These are phyloP conservation scores for Mionectes macconnelli DNA, from an alignment of 2,113 vertebrate species.

Conservation along the genomic window DNA sequence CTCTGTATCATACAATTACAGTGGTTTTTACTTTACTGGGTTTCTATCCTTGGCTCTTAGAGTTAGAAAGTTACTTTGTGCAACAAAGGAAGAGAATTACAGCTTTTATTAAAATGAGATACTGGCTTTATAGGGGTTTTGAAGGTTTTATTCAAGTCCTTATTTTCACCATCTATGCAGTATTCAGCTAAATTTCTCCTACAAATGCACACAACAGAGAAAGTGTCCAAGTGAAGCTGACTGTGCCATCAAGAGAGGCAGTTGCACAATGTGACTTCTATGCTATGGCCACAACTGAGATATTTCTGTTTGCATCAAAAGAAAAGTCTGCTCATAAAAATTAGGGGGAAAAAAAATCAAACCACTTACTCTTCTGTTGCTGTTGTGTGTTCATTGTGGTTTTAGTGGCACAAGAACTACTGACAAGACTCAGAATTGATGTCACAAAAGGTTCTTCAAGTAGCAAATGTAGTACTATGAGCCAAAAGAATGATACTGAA, in stretches of 20 bases:
- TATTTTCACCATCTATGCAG: background rate
- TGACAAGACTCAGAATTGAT: background rate
- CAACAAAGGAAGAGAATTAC: background rate
- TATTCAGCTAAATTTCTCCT: background rate
- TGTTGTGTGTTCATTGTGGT: background rate
- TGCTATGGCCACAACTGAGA: background rate
- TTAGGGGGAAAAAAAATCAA: rapidly evolving
- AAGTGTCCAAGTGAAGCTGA: background rate
- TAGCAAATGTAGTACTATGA: background rate
- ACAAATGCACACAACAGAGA: background rate
- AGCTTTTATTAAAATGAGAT: background rate
- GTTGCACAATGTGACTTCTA: background rate
- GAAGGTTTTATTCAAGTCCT: background rate
- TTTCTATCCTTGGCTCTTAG: background rate
- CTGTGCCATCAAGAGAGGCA: background rate
- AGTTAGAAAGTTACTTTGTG: background rate
- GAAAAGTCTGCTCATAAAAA: background rate
- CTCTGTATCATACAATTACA: background rate
- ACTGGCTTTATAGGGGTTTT: background rate
- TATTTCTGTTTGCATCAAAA: background rate
- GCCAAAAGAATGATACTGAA: background rate
- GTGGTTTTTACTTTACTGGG: background rate
- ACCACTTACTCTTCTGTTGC: background rate
- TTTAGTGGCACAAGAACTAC: background rate
- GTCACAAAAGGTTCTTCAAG: background rate